Percentiles rank a stretch among this genome's conserved stretches.
These are phyloP conservation scores for Malacoraja senta DNA, from an alignment of 2,797 vertebrate species.

Conservation along the genomic window DNA sequence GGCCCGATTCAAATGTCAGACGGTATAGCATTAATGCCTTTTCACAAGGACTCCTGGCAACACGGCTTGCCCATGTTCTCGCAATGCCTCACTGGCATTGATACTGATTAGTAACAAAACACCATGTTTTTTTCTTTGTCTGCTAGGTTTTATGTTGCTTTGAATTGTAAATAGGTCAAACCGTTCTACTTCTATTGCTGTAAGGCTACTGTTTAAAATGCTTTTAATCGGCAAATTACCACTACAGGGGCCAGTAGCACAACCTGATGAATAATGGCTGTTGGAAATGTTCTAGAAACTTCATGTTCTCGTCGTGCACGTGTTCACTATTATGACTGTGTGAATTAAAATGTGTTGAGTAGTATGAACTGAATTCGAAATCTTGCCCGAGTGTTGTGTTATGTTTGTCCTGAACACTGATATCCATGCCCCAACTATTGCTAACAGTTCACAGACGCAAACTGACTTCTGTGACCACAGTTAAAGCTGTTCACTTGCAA, in stretches of 20 bases:
- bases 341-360: background rate
- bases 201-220: background rate
- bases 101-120: background rate
- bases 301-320: background rate
- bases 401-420: background rate
- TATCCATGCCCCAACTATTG: background rate
- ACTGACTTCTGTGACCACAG: background rate
- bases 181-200: background rate
- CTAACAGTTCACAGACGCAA: background rate
- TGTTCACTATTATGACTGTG: background rate
- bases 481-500: background rate
- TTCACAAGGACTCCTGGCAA: background rate
- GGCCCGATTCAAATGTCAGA: background rate
- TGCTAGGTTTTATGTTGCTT: background rate
- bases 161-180: background rate
- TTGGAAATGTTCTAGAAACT: background rate
- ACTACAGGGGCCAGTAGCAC: background rate
- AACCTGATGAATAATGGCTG: background rate
- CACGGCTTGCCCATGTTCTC: background rate
- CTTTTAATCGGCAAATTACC: background rate
- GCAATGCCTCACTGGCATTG: background rate
- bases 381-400: background rate
- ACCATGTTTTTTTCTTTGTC: background rate
- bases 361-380: background rate
- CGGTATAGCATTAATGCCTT: background rate